Percentiles rank a stretch among this genome's conserved stretches.
These are phyloP conservation scores for Tetrapedia diversipes DNA, from an alignment of 2,888 invertebrate genomes.

Conservation along the genomic window DNA sequence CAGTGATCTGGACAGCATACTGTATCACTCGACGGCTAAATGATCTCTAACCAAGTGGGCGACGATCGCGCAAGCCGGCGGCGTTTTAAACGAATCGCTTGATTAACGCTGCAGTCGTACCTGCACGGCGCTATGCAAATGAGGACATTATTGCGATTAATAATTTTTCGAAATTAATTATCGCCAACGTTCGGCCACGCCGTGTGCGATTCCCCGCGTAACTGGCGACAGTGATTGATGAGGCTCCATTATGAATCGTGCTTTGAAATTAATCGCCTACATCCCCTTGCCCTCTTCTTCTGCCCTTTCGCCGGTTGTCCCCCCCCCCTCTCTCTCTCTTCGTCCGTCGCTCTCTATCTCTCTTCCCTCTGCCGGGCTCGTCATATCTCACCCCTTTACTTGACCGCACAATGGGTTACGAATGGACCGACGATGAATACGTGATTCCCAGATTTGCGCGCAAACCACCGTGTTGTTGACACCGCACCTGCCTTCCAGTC, in stretches of 20 bases:
- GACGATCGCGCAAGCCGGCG: slow-evolving; percentile 33
- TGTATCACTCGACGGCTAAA: slow-evolving; percentile 53
- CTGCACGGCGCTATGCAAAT: slow-evolving; percentile 64
- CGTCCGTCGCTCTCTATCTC: neutral
- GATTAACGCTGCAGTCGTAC: slow-evolving; percentile 60
- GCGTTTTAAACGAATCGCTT: slow-evolving; percentile 57
- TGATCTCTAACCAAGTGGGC: slow-evolving; percentile 58
- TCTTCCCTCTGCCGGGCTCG: slow-evolving; percentile 27
- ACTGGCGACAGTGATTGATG: slow-evolving; percentile 77
- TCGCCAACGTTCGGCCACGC: slow-evolving; percentile 62
- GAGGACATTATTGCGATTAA: slow-evolving; percentile 76
- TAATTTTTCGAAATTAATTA: slow-evolving; percentile 80
- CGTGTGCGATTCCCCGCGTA: slow-evolving; percentile 59
- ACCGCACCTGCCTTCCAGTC: slow-evolving; percentile 57
- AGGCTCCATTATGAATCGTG: slow-evolving; percentile 78
- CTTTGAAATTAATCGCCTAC: slow-evolving; percentile 78
- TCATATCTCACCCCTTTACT: slow-evolving; percentile 58
- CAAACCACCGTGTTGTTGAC: slow-evolving; percentile 54
- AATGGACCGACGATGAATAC: slow-evolving; percentile 74
- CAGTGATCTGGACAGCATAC: slow-evolving; percentile 21
- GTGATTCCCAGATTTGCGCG: slow-evolving; percentile 68
- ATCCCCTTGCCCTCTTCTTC: slow-evolving; percentile 41
- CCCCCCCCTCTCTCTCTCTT: slow-evolving; percentile 11
- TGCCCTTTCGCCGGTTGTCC: slow-evolving; percentile 38
- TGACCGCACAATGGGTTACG: slow-evolving; percentile 69